A percentile compares a stretch with the other conserved stretches of the same genome.
Conservation (phyloP, 30 jellyfish, hydroid and myxozoan genomes). For the Aurelia sp. region DNA sequence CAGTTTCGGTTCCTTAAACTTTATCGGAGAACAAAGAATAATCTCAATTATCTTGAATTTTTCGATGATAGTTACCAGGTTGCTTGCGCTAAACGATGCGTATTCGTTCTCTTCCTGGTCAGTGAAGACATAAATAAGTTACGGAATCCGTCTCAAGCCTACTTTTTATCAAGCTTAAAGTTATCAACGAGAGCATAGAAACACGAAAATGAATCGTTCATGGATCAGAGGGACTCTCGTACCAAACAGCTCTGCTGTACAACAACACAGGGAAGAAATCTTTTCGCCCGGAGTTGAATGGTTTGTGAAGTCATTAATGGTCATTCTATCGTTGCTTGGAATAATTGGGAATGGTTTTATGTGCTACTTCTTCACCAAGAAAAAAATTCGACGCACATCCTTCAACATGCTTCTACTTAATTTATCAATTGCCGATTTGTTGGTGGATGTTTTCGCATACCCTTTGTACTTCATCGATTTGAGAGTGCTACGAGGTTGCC, state of each 20-base stretch:
- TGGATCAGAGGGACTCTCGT: no score
- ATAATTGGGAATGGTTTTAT: constrained; percentile 55
- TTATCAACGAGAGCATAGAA: no score
- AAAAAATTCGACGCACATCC: constrained; percentile 16
- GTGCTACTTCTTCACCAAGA: constrained; percentile 40
- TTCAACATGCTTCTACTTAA: constrained; percentile 58
- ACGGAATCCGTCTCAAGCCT: no score
- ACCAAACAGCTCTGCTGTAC: background rate
- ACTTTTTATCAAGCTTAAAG: no score
- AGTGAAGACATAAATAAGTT: no score
- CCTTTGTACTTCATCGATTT: constrained; percentile 51
- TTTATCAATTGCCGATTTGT: constrained; percentile 42
- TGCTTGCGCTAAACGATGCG: no score
- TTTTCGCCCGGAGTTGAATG: constrained; percentile 53
- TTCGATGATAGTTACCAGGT: no score
- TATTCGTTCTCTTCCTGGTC: no score
- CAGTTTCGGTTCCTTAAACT: no score
- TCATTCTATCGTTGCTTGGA: constrained; percentile 16
- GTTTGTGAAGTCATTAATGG: constrained; percentile 57
- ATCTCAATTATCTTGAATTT: no score
- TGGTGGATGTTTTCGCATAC: constrained; percentile 53
- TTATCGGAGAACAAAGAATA: no score
- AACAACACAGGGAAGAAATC: constrained; percentile 3
- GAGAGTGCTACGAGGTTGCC: constrained; percentile 9
- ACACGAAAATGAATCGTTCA: no score